Evolutionary conservation across 2,797 vertebrate species (phyloP).

Genomic region (Lagocephalus sceleratus): DNA sequence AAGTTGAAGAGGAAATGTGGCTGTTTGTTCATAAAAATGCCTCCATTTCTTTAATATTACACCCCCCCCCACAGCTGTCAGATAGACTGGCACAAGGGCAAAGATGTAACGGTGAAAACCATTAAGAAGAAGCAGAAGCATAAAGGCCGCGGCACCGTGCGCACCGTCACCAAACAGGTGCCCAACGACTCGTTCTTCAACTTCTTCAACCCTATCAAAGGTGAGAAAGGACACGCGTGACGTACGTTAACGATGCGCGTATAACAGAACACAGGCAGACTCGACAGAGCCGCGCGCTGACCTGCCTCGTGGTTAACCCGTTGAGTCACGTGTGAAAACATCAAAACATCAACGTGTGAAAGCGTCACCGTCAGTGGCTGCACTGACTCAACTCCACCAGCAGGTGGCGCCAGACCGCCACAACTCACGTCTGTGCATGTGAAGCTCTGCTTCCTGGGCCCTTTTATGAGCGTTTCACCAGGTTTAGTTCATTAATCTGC

Average conservation of each 20-base stretch:
- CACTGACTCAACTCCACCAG: slow-evolving; percentile 27
- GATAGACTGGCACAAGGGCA: slow-evolving; percentile 97
- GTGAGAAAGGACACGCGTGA: no score
- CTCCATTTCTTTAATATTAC: slow-evolving; percentile 6
- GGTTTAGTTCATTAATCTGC: no score
- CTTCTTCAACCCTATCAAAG: slow-evolving; percentile 94
- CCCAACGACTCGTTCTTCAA: slow-evolving; percentile 97
- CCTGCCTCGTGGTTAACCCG: no score
- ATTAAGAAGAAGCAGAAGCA: slow-evolving; percentile 99
- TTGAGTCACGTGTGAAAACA: background rate
- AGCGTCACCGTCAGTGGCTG: background rate
- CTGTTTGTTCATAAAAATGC: background rate
- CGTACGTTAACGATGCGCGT: no score
- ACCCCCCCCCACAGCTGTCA: slow-evolving; percentile 76
- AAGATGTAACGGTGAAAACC: slow-evolving; percentile 92
- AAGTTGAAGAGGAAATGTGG: no score
- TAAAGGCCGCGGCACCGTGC: slow-evolving; percentile 93
- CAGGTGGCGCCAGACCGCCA: slow-evolving; percentile 43
- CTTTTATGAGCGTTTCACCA: background rate
- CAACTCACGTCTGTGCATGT: background rate
- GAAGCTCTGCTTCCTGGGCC: background rate
- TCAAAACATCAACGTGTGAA: background rate
- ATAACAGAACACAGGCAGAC: no score
- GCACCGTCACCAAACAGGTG: slow-evolving; percentile 93
- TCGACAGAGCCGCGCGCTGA: no score